phyloP scores from a whole-genome alignment of 2,113 vertebrate genomes.

The Neotoma lepida region DNA sequence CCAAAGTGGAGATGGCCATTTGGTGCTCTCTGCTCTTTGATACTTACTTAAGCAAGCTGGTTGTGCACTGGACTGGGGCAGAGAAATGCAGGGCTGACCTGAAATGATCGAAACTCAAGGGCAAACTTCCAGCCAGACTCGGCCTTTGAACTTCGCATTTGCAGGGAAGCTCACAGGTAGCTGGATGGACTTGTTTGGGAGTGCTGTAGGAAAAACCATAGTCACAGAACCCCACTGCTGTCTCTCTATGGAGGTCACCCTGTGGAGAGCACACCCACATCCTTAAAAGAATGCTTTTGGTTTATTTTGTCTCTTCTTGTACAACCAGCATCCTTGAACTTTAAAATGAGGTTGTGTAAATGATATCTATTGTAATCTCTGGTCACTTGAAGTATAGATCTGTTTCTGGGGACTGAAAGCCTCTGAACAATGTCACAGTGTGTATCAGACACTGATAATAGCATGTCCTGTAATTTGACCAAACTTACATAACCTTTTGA shows the following conservation, averaged over 20 bases:
- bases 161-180: too few species aligned
- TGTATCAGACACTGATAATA: slow-evolving; percentile 34
- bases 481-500: background rate
- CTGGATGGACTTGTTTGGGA: background rate
- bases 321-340: background rate
- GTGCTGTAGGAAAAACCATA: background rate
- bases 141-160: background rate
- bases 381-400: slow-evolving; percentile 58
- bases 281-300: background rate
- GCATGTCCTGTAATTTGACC: background rate
- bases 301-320: background rate
- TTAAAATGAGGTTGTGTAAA: background rate
- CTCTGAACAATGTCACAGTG: background rate
- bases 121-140: background rate
- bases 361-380: slow-evolving; percentile 33
- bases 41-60: background rate
- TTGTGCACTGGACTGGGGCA: too few species aligned
- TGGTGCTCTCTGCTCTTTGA: background rate
- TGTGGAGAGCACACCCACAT: fast-evolving
- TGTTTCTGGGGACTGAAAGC: slow-evolving; percentile 28
- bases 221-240: fast-evolving
- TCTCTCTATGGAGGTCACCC: background rate
- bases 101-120: background rate
- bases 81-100: background rate
- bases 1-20: fast-evolving